Conservation (phyloP, 2,888 invertebrate species). For the Leucophora obtusa region DNA sequence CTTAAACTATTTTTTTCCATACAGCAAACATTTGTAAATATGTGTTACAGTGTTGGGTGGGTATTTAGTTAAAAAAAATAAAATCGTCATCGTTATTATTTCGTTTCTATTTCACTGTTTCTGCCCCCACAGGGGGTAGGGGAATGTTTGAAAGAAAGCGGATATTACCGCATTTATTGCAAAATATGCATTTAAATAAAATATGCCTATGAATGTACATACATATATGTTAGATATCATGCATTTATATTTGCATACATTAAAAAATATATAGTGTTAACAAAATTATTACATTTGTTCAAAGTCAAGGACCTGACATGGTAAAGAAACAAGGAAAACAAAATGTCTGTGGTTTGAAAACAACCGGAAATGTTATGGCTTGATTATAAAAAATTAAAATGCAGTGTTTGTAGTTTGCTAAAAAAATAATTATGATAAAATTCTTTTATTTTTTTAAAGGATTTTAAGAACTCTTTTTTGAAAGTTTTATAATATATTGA, state of each 20-base stretch:
- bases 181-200: constrained; percentile 43
- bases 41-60: constrained; percentile 24
- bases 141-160: constrained; percentile 27
- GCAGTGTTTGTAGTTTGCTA: no score
- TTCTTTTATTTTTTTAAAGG: no score
- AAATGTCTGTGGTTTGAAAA: constrained; percentile 69
- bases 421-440: no score
- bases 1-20: constrained; percentile 27
- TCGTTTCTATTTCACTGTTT: not conserved
- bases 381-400: not conserved
- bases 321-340: constrained; percentile 26
- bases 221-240: no score
- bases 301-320: constrained; percentile 63
- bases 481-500: no score
- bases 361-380: constrained; percentile 74
- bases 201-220: constrained; percentile 23
- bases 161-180: constrained; percentile 60
- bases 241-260: not conserved
- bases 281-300: constrained; percentile 35
- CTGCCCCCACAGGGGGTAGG: constrained; percentile 10
- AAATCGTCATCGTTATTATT: constrained; percentile 24
- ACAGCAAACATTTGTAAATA: constrained; percentile 21
- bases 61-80: constrained; percentile 4
- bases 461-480: no score
- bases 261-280: constrained; percentile 1